Evolutionary conservation across 2,797 vertebrate species (phyloP), one percentile per base, ranked within the genome.

Genomic region (Florisuga fusca): DNA sequence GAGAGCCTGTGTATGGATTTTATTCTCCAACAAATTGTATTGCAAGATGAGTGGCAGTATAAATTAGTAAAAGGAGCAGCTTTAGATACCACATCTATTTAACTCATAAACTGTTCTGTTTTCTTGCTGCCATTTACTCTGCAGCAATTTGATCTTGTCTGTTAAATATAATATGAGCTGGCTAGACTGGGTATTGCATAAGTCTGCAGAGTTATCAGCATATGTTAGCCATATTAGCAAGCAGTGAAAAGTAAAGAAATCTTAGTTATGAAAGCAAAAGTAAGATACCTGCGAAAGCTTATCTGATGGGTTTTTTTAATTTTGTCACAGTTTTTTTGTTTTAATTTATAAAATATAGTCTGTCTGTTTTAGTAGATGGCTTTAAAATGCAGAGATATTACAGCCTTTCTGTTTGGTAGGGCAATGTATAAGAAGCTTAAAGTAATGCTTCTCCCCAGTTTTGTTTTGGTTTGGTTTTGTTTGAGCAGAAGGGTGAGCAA

Each of bases 81-180:
- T 85, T 78, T 54, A 61, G 59, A 63, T 33, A 67, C 69, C 26
- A 7, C 27, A 41, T 69, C 34, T 68, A 43, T 82, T 80, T 87
- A 68, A 48, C 7, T 78, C 55, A 78, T 20, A 36, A 93, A 64
- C 25, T 59, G 25, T 55, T 67, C 55, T 84, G 59, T 61, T 88
- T 81, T 67, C 64, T 83, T 43, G 1, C 72, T 74, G 51, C 58
- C 0, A 1, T 75, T 78, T 84, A 64, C 51, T 84, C 34, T 87
- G 81, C 73, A 77, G 61, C 36, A 78, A 80, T 81, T 90, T 76
- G 48, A 21, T 90, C 43, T 94, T 91, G 34, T 59, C 58, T 93
- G 59, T 67, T 91, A 90, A 91, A 78, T 85, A 34, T 62, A 85
- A 76, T 62, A 71, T 20, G 25, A 54, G 55, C 27, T 75, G 17